Evolutionary conservation across 2,113 vertebrate species (phyloP).

Genomic region (Chiloscyllium plagiosum): DNA sequence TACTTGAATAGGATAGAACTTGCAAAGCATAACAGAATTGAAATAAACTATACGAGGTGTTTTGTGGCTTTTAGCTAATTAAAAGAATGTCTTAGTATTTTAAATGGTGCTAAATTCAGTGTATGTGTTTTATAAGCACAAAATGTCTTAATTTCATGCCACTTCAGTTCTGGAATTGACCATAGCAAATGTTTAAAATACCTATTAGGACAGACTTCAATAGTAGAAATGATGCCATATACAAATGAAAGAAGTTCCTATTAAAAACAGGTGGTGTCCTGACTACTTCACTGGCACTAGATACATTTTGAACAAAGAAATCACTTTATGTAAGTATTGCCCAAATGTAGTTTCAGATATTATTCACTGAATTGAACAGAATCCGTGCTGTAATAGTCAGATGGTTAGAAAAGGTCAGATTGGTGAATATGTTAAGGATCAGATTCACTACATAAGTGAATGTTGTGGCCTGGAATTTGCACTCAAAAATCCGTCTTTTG

Average conservation of each 20-base stretch:
- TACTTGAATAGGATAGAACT: too few species aligned
- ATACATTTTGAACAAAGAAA: neutral
- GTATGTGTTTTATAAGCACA: neutral
- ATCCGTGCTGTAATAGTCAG: neutral
- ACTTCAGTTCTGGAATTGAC: neutral
- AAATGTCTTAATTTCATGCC: neutral
- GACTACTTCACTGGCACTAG: neutral
- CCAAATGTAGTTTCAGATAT: neutral
- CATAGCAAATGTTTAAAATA: neutral
- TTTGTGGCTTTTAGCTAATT: neutral
- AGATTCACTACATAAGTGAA: neutral
- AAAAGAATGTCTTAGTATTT: neutral
- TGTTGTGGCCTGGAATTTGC: neutral
- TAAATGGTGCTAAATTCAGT: neutral
- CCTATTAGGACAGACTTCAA: neutral
- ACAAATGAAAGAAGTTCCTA: neutral
- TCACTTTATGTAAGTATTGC: neutral
- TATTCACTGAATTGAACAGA: neutral
- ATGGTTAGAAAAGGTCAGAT: neutral
- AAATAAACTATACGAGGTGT: neutral
- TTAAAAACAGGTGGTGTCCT: slow-evolving; percentile 25
- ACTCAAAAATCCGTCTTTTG: neutral
- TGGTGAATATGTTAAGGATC: neutral
- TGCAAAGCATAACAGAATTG: neutral
- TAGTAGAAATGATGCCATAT: neutral